Evolutionary conservation across 2,797 vertebrate genomes (phyloP).

Genomic region (Pogonophryne albipinna): DNA sequence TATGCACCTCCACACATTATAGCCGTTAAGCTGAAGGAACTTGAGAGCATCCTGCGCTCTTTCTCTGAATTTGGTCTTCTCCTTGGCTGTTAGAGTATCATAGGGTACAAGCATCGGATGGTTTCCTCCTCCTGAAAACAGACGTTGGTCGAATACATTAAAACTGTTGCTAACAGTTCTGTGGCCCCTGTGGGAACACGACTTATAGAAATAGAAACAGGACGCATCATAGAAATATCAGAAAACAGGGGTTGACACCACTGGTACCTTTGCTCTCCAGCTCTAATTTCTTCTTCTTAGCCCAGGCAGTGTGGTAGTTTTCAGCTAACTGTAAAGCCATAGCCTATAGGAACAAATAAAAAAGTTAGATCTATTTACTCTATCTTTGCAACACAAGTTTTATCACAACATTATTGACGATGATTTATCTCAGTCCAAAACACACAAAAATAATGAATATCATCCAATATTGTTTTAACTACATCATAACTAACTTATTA

Average conservation of each 20-base stretch:
- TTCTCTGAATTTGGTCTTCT: constrained; percentile 92
- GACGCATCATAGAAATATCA: neutral
- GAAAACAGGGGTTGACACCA: neutral
- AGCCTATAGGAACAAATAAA: constrained; percentile 76
- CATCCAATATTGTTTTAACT: too few species aligned
- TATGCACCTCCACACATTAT: constrained; percentile 91
- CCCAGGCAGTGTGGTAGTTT: constrained; percentile 96
- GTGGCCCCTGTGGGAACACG: neutral
- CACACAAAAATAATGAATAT: too few species aligned
- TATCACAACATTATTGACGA: neutral
- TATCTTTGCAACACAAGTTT: neutral
- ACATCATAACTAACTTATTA: too few species aligned
- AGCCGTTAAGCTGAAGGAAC: constrained; percentile 95
- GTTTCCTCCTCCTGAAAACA: constrained; percentile 85
- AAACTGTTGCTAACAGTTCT: neutral
- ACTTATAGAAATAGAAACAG: neutral
- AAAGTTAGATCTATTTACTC: neutral
- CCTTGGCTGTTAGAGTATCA: constrained; percentile 90
- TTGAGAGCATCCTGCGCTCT: constrained; percentile 94
- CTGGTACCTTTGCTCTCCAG: constrained; percentile 92
- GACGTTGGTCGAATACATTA: constrained; percentile 16
- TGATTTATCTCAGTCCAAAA: too few species aligned
- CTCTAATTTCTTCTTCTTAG: constrained; percentile 93
- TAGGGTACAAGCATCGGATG: constrained; percentile 91
- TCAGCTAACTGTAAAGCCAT: constrained; percentile 97